A percentile compares a stretch with the other conserved stretches of the same genome.
Evolutionary conservation across 2,113 vertebrate genomes (phyloP).

Genomic region (Aix galericulata): DNA sequence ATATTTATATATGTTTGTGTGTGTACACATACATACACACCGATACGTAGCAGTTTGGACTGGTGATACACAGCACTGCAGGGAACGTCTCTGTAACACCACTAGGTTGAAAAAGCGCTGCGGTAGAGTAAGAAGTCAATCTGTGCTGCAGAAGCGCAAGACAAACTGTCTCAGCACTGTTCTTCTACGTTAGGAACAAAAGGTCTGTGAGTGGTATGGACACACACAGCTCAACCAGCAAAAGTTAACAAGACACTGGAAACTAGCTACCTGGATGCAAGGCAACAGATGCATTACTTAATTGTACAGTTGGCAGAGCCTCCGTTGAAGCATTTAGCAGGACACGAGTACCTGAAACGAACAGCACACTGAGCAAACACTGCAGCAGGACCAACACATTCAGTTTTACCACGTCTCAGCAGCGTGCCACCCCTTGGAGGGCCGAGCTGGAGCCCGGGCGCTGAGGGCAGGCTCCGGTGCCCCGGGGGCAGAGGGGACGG

Average conservation of each 20-base stretch:
- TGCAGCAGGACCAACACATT: neutral
- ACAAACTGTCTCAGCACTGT: neutral
- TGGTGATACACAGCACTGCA: neutral
- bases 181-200: neutral
- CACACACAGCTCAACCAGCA: neutral
- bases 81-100: neutral
- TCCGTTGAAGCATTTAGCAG: neutral
- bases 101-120: neutral
- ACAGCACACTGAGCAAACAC: constrained; percentile 53
- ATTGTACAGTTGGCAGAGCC: constrained; percentile 38
- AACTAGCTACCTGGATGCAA: constrained; percentile 24
- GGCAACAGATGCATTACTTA: constrained; percentile 41
- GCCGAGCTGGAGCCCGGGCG: neutral
- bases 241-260: neutral
- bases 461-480: too few species aligned
- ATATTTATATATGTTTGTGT: neutral
- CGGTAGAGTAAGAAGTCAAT: neutral
- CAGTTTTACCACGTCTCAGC: neutral
- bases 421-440: too few species aligned
- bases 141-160: neutral
- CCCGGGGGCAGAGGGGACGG: too few species aligned
- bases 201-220: neutral
- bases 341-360: constrained; percentile 48
- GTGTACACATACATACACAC: neutral
- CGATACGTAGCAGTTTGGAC: constrained; percentile 9